These are phyloP conservation scores for Chymomyza procnemis DNA, from an alignment of 2,888 invertebrate species.

Conservation along the genomic window DNA sequence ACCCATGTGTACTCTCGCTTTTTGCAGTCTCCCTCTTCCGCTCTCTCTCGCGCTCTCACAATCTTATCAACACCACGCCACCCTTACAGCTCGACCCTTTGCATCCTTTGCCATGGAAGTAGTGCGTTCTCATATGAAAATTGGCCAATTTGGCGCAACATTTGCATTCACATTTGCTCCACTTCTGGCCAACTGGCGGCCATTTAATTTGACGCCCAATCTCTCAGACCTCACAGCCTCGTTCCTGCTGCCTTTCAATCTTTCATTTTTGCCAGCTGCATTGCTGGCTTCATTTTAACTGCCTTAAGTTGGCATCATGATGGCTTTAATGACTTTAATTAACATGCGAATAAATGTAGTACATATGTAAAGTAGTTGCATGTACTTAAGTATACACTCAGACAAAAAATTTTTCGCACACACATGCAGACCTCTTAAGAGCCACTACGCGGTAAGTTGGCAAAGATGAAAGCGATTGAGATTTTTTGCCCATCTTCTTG, in stretches of 20 bases:
- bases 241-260: not conserved
- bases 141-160: slow-evolving; percentile 57
- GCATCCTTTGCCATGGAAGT: slow-evolving; percentile 9
- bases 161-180: slow-evolving; percentile 34
- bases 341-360: slow-evolving; percentile 36
- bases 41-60: too few species aligned
- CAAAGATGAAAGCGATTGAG: too few species aligned
- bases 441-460: too few species aligned
- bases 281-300: slow-evolving; percentile 1
- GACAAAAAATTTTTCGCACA: too few species aligned
- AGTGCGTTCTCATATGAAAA: slow-evolving; percentile 26
- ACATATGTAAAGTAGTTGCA: not conserved
- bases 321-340: slow-evolving; percentile 64
- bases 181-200: slow-evolving; percentile 19
- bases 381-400: not conserved
- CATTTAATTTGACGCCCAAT: slow-evolving; percentile 1
- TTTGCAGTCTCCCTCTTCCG: slow-evolving; percentile 8
- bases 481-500: too few species aligned
- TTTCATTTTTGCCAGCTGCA: not conserved
- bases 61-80: too few species aligned
- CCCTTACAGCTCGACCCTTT: too few species aligned
- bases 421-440: too few species aligned
- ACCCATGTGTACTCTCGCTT: slow-evolving; percentile 18
- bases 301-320: slow-evolving; percentile 11
- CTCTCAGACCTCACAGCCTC: not conserved